Conservation (phyloP, 2,113 vertebrate species). For the Crotalus tigris region DNA sequence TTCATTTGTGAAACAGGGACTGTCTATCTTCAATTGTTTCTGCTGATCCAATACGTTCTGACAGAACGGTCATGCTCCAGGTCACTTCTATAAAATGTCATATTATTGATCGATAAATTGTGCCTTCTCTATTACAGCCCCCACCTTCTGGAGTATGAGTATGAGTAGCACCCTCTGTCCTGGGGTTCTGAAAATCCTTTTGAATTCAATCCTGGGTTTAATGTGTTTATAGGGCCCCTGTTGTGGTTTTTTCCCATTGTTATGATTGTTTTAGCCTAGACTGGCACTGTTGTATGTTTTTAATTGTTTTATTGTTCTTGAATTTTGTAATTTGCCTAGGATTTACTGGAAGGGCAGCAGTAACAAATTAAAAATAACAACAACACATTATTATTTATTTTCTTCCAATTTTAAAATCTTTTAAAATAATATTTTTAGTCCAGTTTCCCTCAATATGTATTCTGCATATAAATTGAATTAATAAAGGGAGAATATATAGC, state of each 20-base stretch:
- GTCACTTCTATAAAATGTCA: not conserved
- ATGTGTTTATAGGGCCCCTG: not conserved
- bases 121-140: not conserved
- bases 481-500: not conserved
- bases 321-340: not conserved
- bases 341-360: not conserved
- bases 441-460: not conserved
- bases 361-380: not conserved
- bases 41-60: not conserved
- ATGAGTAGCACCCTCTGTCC: not conserved
- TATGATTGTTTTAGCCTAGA: not conserved
- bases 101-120: not conserved
- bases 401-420: not conserved
- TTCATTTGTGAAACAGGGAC: not conserved
- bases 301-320: not conserved
- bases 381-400: not conserved
- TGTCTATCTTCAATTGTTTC: not conserved
- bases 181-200: not conserved
- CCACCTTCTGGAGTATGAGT: too few species aligned
- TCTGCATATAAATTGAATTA: not conserved
- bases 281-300: not conserved
- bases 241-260: not conserved
- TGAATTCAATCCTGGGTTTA: not conserved
- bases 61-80: not conserved
- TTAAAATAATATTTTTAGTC: not conserved